Base-by-base conservation (phyloP, 2,113 vertebrate genomes). In the Silurus meridionalis region DNA sequence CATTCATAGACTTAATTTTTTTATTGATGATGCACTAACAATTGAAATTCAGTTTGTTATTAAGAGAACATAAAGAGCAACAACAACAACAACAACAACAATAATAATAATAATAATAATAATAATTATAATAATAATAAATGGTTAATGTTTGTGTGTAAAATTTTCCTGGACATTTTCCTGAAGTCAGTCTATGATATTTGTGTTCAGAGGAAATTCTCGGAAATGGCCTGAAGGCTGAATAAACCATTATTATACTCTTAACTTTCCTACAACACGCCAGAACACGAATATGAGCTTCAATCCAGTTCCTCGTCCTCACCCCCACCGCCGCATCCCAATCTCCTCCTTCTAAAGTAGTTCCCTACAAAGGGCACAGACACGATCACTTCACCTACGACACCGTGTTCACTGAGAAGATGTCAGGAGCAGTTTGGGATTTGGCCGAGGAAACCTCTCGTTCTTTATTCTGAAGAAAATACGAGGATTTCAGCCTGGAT, bases 171-270 rank as follows among this genome's bases (percentile, higher is more conserved):
- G 37, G 1, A 37, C 37, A 37, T 37, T 37, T 37, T 37, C 37
- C 37, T 37, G 37, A 37, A 37, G 28, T 5, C 8, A 21, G 48
- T n/a, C 2, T 50, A 7, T 72, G 3, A 13, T 17, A 37, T 66
- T 25, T 37, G 11, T 71, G 69, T 71, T 48, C 6, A 15, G 66
- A 67, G 2, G 6, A 28, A 67, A 67, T 6, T 71, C 15, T 8
- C 28, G 19, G 48, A 52, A 75, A 75, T 21, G 8, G 21, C 37
- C 48, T 75, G 1, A 6, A n/a, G 46, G 72, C 10, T 10, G n/a
- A 75, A 75, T 75, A 75, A 75, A 75, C 72, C 72, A 75, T 75
- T 75, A 75, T 4, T 75, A 37, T 50, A 52, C 72, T n/a, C 50
- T 23, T 52, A 7, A 52, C 46, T 52, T 75, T 52, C 6, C 48